Conservation (phyloP, 1,140 invertebrate genomes). For the Reticulitermes speratus region DNA sequence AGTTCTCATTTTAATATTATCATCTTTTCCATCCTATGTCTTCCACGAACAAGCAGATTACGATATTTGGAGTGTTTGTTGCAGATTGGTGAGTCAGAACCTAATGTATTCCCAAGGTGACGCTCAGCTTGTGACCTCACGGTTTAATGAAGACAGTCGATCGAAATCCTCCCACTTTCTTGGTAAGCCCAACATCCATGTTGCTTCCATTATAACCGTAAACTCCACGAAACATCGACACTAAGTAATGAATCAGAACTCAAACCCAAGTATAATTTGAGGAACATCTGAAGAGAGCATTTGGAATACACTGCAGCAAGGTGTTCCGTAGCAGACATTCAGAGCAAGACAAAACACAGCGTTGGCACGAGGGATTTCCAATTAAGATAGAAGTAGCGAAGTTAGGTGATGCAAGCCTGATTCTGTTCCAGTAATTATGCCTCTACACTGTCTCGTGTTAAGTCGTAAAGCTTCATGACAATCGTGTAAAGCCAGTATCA, state of each 20-base stretch:
- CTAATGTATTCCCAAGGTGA: too few species aligned
- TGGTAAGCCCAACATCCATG: too few species aligned
- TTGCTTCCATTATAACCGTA: too few species aligned
- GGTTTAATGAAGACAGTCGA: too few species aligned
- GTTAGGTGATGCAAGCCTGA: neutral
- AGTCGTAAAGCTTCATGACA: neutral
- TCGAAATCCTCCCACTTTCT: too few species aligned
- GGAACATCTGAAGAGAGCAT: neutral
- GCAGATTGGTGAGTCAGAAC: too few species aligned
- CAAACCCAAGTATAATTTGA: neutral
- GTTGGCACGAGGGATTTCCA: neutral
- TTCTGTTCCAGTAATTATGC: slow-evolving; percentile 2
- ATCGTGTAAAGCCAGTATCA: neutral
- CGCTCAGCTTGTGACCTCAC: too few species aligned
- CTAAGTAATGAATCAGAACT: neutral
- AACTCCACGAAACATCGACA: too few species aligned
- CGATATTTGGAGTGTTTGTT: too few species aligned
- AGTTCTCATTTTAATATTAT: too few species aligned
- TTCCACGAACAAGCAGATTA: too few species aligned
- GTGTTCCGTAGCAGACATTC: neutral
- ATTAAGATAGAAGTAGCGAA: neutral
- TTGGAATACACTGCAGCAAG: neutral
- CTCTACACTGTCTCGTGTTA: neutral
- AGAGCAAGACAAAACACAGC: neutral
- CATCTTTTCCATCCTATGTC: too few species aligned